Base-by-base conservation (phyloP, 2,797 vertebrate genomes). In the Artibeus jamaicensis region DNA sequence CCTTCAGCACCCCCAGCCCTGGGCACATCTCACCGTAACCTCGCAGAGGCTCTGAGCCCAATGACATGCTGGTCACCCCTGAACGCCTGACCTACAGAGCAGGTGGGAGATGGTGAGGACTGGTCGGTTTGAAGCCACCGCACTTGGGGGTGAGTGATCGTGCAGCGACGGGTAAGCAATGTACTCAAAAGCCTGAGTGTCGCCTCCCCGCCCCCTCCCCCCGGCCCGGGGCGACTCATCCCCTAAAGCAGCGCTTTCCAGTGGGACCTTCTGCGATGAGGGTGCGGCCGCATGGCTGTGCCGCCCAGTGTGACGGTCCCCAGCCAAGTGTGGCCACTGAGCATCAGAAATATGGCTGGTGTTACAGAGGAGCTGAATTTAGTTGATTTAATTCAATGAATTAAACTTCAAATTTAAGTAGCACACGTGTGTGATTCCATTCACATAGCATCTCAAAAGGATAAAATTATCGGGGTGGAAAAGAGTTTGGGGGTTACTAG, bases 391-490 rank as follows among this genome's bases (percentile, higher is more conserved):
- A 77, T 65, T 89, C 62, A 77, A 50, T 8, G 19, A 82, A 71
- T 77, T 89, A 62, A 62, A 77, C 12, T 46, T 77, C 44, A 62
- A 62, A 8, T 71, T 44, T 73, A 82, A 91, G 62, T 34, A 55
- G 50, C 22, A 29, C 8, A 53, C 1, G 0, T 34, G 34, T 92
- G 24, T 44, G 71, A 29, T 57, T 73, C 29, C 3, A 73, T 37
- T 81, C 78, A 77, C 4, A 15, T 48, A 71, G 55, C 14, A 42
- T 48, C 79, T 89, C 37, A 62, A 89, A 86, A 86, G 53, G 88
- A 55, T 32, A 68, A 21, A 37, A 55, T 55, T 34, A 77, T 11
- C 14, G 46, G 82, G 76, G 9, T 15, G 15, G 37, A 71, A 18
- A 73, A 12, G 32, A 39, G 62, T 10, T 62, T 1, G 42, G 70